Conservation (phyloP, 2,113 vertebrate species). For the Hypocryptadius cinnamomeus region DNA sequence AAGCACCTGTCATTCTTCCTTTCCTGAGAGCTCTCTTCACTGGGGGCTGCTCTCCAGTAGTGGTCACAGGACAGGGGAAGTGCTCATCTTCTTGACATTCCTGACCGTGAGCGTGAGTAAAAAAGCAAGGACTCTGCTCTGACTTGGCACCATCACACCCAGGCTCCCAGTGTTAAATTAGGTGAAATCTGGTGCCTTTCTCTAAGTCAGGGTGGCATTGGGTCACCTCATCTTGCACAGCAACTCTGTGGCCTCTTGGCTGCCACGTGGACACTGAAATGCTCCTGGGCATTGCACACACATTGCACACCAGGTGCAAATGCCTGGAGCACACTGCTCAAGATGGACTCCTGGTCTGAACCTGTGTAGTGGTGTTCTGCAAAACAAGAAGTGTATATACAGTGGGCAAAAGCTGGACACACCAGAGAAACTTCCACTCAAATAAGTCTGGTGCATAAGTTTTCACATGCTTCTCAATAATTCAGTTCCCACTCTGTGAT, state of each 20-base stretch:
- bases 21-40: neutral
- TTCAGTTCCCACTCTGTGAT: neutral
- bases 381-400: neutral
- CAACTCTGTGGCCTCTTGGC: neutral
- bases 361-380: neutral
- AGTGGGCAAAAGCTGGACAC: neutral
- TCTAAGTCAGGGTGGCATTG: neutral
- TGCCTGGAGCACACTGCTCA: neutral
- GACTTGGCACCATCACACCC: neutral
- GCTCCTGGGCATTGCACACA: neutral
- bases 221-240: neutral
- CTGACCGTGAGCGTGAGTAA: neutral
- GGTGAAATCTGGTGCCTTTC: neutral
- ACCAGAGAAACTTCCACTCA: neutral
- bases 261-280: neutral
- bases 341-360: neutral
- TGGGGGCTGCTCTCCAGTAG: neutral
- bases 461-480: neutral
- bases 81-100: neutral
- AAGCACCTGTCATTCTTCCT: neutral
- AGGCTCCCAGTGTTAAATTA: neutral
- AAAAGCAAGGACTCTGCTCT: neutral
- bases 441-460: neutral
- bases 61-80: neutral
- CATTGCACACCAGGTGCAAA: neutral